Evolutionary conservation across 2,113 vertebrate species (phyloP), one percentile per base, ranked within the genome.

Genomic region (Melanocharis versteri): DNA sequence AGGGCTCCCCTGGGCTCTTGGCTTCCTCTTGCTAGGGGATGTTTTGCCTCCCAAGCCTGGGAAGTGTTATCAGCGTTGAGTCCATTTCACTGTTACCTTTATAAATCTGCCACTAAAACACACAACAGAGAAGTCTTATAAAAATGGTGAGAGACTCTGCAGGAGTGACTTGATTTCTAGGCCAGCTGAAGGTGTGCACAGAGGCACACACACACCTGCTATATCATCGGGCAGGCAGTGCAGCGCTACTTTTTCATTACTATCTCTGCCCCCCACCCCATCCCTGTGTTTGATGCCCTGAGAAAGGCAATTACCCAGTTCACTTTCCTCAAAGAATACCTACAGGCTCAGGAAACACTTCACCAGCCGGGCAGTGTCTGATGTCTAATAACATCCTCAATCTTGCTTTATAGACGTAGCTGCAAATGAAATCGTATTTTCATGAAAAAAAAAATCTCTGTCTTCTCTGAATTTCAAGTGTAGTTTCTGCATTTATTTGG

Each of bases 281-380:
- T 81, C 78, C 26, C 68, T 75, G 70, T 84, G 79, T 76, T 89
- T 92, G 96, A 95, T 94, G 89, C 81, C 56, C 88, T 69, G 57
- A 93, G 69, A 97, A 96, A 94, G 86, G 80, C 88, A 91, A 96
- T 97, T 95, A 93, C 57, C 57, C 73, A 53, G 45, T 91, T 95
- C 87, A 68, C 90, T 93, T 87, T 96, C 93, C 93, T 85, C 17
- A 3, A 72, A 93, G 75, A 48, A 79, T 58, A 81, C 87, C 89
- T 81, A 51, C 45, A 79, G 90, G 73, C 86, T 93, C 54, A 66
- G 94, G 93, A 96, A 79, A 60, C 81, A 15, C 73, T 92, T 27
- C 11, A 84, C 69, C 81, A 85, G 62, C 77, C 1, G 17, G 60
- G 53, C 68, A 68, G 73, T 57, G 76, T 90, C 90, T 48, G 15